Evolutionary conservation across 92 coral and sea anemone genomes (phyloP), one percentile per base, ranked within the genome.

Genomic region (Metridium senile): DNA sequence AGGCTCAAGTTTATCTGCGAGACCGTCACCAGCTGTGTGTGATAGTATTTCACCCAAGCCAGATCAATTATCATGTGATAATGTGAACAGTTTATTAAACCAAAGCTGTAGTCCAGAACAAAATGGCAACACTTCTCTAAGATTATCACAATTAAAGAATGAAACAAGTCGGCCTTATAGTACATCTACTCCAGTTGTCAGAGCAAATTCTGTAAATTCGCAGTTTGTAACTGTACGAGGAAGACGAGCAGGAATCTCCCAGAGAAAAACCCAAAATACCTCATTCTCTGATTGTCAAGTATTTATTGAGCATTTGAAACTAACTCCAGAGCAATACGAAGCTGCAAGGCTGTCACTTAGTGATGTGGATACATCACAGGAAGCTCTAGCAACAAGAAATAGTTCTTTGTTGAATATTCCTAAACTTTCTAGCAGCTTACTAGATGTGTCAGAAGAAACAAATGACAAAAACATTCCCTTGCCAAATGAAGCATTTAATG

Each of bases 241-340:
- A 8, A 25, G 74, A 51, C 49, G 47, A 0, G 69, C 69, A 26
- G 1, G 17, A 18, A 46, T 0, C n/a, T 17, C 33, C 1, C 33
- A 11, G 11, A 13, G 30, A 20, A 26, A 51, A 13, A 17, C 71
- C 26, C 28, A 43, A 28, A 43, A 27, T 8, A 8, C 59, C 20
- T 71, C 61, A 49, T 45, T 68, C 3, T 75, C 81, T 58, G 83
- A 70, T 23, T 86, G 84, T 65, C 74, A 84, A 71, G 86, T 79
- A 33, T 45, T 80, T 26, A 73, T 84, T 20, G 62, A 88, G 52
- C 83, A 85, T 26, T 33, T 79, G 19, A 70, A 68, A 33, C 77
- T 88, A 10, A 88, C 93, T 26, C 89, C 93, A 79, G 73, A 78
- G 49, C 91, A 83, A 23, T 56, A 62, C 35, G 47, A 83, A 25